Percentiles rank a stretch among this genome's conserved stretches.
These are phyloP conservation scores for Coenonympha glycerion DNA, from an alignment of 2,888 invertebrate species.

Conservation along the genomic window DNA sequence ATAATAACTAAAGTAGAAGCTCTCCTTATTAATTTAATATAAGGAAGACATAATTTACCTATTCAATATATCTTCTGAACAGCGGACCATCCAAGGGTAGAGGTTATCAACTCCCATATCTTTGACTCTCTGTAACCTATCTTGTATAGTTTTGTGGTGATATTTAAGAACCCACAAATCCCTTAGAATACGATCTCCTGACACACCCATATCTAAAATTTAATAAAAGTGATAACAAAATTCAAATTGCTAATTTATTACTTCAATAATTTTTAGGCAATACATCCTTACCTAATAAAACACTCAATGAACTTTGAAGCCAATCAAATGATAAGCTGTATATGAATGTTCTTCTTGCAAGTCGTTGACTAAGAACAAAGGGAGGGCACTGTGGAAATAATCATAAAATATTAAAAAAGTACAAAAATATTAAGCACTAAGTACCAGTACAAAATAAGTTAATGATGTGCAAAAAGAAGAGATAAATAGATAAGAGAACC, in stretches of 20 bases:
- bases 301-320: conserved; percentile 68
- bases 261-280: not conserved
- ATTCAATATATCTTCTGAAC: conserved; percentile 72
- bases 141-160: conserved; percentile 67
- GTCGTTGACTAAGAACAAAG: conserved; percentile 55
- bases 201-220: conserved; percentile 66
- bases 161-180: conserved; percentile 81
- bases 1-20: not conserved
- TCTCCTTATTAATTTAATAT: not conserved
- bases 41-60: conserved; percentile 53
- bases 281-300: conserved; percentile 62
- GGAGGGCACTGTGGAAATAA: conserved; percentile 54
- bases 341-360: conserved; percentile 72
- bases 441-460: too few species aligned
- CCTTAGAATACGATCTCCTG: conserved; percentile 71
- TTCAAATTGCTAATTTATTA: not conserved
- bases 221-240: not conserved
- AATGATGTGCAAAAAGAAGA: too few species aligned
- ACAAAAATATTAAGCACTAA: not conserved
- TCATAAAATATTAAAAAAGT: conserved; percentile 3
- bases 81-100: conserved; percentile 81
- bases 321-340: conserved; percentile 73
- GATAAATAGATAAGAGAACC: too few species aligned
- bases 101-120: conserved; percentile 65
- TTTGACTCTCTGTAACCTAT: conserved; percentile 68